Conservation (phyloP, 2,113 vertebrate species). For the Macaca mulatta region DNA sequence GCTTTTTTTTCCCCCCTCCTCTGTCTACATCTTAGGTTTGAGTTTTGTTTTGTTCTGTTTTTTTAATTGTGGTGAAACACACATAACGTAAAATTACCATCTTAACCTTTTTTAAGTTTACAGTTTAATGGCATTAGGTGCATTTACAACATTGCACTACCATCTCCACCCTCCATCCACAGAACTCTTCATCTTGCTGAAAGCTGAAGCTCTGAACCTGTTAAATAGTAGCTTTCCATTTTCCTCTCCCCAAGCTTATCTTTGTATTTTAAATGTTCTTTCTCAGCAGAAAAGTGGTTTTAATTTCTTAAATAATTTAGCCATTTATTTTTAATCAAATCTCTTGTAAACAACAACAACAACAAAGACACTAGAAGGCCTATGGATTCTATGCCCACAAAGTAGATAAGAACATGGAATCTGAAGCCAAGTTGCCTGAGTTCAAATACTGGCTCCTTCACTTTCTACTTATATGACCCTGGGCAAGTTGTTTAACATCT, state of each 20-base stretch:
- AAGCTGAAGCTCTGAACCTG: neutral
- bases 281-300: slow-evolving; percentile 30
- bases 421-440: neutral
- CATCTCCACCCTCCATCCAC: neutral
- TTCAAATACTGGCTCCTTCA: neutral
- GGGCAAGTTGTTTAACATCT: slow-evolving; percentile 12
- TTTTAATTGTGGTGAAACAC: slow-evolving; percentile 1
- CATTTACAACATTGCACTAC: neutral
- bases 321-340: slow-evolving; percentile 31
- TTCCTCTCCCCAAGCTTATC: neutral
- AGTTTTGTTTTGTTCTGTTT: neutral
- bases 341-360: neutral
- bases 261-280: slow-evolving; percentile 38
- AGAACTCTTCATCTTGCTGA: neutral
- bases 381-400: neutral
- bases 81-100: neutral
- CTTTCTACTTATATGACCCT: neutral
- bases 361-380: neutral
- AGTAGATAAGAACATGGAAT: neutral
- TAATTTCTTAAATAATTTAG: slow-evolving; percentile 25
- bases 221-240: neutral
- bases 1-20: neutral
- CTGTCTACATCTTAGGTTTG: neutral
- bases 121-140: neutral
- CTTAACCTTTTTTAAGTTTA: neutral